A percentile compares a stretch with the other conserved stretches of the same genome.
These are phyloP conservation scores for Elephantulus edwardii DNA, from an alignment of 2,113 vertebrate genomes.

Conservation along the genomic window DNA sequence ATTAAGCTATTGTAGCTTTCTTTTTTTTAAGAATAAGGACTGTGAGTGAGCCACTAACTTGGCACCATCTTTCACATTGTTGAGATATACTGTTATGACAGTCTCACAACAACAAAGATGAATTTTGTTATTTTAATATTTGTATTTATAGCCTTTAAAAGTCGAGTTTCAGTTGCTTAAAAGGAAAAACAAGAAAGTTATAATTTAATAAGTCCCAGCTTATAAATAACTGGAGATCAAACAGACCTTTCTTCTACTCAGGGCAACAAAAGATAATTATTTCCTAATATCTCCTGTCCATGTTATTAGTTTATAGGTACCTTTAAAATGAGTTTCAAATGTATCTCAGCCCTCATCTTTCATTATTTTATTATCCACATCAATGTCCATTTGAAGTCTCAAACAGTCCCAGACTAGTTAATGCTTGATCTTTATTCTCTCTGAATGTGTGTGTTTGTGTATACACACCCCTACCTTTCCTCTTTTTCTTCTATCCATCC, in stretches of 20 bases:
- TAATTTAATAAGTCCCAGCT: background rate
- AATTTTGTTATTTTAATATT: constrained; percentile 36
- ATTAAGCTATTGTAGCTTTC: background rate
- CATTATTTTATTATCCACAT: constrained; percentile 30
- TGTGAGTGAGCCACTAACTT: background rate
- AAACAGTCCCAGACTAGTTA: background rate
- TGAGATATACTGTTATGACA: background rate
- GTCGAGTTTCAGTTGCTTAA: constrained; percentile 12
- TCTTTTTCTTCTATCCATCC: background rate
- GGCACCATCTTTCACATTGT: background rate
- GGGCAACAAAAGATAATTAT: constrained; percentile 24
- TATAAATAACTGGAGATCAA: constrained; percentile 39
- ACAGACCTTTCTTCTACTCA: constrained; percentile 6
- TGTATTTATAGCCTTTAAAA: constrained; percentile 1
- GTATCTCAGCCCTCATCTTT: constrained; percentile 20
- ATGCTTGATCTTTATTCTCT: no score
- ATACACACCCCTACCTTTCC: background rate
- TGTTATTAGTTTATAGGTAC: background rate
- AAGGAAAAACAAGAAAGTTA: constrained; percentile 2
- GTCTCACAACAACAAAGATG: constrained; percentile 31
- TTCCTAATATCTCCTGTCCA: background rate
- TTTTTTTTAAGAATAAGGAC: background rate
- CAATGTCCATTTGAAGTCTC: background rate
- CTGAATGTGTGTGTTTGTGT: no score
- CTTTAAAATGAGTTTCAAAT: background rate